Conservation (phyloP, 2,113 vertebrate species). For the Serinus canaria region DNA sequence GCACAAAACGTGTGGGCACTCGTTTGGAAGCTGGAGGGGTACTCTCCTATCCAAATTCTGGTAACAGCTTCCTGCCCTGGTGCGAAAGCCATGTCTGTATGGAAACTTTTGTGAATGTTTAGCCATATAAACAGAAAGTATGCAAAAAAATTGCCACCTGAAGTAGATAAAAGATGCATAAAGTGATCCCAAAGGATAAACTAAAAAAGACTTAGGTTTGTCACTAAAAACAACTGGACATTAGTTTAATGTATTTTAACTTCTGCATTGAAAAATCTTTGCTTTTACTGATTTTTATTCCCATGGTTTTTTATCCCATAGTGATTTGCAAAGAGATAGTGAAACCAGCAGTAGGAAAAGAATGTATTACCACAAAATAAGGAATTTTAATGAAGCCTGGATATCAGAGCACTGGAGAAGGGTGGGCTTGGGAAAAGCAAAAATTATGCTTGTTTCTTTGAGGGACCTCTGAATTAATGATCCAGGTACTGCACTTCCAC, state of each 20-base stretch:
- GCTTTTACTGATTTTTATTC: not conserved
- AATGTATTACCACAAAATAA: not conserved
- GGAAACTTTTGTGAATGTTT: not conserved
- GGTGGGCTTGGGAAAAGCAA: not conserved
- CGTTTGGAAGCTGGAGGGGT: not conserved
- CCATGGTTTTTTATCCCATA: not conserved
- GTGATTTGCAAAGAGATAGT: not conserved
- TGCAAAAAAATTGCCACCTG: not conserved
- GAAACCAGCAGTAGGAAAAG: not conserved
- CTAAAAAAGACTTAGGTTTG: not conserved
- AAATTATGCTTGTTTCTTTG: not conserved
- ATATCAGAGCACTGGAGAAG: not conserved
- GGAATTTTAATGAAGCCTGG: not conserved
- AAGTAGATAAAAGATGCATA: not conserved
- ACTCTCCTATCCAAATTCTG: not conserved
- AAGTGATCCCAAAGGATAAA: not conserved
- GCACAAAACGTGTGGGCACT: not conserved
- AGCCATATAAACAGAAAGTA: not conserved
- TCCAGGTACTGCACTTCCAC: not conserved
- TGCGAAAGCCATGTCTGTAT: accelerated
- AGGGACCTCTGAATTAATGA: not conserved
- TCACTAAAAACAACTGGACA: not conserved
- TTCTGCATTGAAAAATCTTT: not conserved
- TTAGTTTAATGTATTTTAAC: not conserved
- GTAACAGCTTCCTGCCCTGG: not conserved